Evolutionary conservation across 2,113 vertebrate genomes (phyloP).

Genomic region (Microcebus ravelobensis): DNA sequence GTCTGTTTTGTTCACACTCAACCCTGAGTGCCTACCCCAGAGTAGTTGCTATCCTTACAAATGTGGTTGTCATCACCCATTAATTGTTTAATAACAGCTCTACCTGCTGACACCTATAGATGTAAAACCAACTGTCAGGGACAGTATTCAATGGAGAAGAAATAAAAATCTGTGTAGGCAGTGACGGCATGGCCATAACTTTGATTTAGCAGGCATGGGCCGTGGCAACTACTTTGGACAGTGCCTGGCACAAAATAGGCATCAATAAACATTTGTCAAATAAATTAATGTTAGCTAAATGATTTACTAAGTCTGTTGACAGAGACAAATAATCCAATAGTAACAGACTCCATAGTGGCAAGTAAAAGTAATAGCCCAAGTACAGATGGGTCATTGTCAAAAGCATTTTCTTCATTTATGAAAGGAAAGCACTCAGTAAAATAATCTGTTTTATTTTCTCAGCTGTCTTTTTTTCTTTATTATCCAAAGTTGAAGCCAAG

Average conservation of each 20-base stretch:
- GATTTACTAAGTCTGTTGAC: neutral
- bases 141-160: neutral
- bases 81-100: neutral
- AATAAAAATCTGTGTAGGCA: neutral
- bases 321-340: neutral
- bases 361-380: neutral
- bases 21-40: neutral
- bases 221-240: neutral
- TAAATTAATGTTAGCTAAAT: constrained; percentile 31
- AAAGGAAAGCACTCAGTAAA: neutral
- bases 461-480: neutral
- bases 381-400: neutral
- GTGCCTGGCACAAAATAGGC: neutral
- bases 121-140: neutral
- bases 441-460: constrained; percentile 34
- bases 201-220: neutral
- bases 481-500: constrained; percentile 23
- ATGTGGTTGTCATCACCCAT: neutral
- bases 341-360: neutral
- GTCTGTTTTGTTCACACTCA: neutral
- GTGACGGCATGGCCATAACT: neutral
- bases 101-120: neutral
- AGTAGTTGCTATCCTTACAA: neutral
- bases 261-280: neutral
- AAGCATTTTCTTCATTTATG: neutral